phyloP scores from a whole-genome alignment of 2,888 invertebrate genomes.

The Pseudanteris insignis region DNA sequence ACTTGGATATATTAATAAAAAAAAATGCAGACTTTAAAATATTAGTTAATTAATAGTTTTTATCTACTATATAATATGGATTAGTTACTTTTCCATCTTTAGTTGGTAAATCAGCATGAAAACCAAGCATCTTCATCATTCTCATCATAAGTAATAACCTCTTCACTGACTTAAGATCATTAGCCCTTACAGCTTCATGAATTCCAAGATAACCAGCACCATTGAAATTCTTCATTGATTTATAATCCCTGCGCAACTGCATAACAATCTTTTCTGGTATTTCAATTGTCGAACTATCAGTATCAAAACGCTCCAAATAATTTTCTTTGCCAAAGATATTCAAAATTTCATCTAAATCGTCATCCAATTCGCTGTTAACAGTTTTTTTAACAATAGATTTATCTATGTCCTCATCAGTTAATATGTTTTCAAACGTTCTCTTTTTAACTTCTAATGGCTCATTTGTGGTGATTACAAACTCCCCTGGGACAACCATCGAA shows the following conservation, averaged over 20 bases:
- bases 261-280: slow-evolving; percentile 17
- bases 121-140: slow-evolving; percentile 38
- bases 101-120: slow-evolving; percentile 51
- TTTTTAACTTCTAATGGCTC: no score
- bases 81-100: slow-evolving; percentile 52
- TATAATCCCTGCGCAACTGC: slow-evolving; percentile 52
- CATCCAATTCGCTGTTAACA: slow-evolving; percentile 1
- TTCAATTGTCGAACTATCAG: background rate
- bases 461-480: background rate
- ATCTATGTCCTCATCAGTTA: background rate
- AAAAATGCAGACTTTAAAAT: no score
- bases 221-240: slow-evolving; percentile 47
- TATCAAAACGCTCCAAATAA: slow-evolving; percentile 3
- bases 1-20: no score
- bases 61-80: no score
- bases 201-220: slow-evolving; percentile 54
- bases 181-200: slow-evolving; percentile 54
- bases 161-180: slow-evolving; percentile 45
- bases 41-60: no score
- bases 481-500: background rate
- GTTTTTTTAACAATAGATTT: background rate
- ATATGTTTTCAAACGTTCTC: no score
- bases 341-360: slow-evolving; percentile 36
- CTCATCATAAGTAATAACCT: slow-evolving; percentile 52
- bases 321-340: slow-evolving; percentile 28